Conservation (phyloP, 2,797 vertebrate genomes). For the Tokudaia muenninki region DNA sequence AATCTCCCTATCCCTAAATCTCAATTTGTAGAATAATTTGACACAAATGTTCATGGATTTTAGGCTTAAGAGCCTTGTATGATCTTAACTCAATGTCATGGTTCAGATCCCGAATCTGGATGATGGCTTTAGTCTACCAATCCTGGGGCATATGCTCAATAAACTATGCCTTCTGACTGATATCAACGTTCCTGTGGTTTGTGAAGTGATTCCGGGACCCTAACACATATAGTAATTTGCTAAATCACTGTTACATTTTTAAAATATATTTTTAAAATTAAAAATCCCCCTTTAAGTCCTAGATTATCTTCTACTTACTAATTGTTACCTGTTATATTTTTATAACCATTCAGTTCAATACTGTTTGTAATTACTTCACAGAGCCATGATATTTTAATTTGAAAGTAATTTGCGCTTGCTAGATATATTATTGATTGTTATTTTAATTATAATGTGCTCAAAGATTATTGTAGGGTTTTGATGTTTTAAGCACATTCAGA, state of each 20-base stretch:
- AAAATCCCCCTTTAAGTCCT: neutral
- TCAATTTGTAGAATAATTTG: neutral
- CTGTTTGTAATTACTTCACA: slow-evolving; percentile 27
- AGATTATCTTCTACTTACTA: neutral
- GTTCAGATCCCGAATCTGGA: neutral
- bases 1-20: neutral
- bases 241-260: neutral
- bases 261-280: neutral
- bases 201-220: neutral
- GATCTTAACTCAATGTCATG: neutral
- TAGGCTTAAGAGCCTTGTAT: neutral
- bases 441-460: slow-evolving; percentile 15
- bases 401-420: neutral
- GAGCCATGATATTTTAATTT: neutral
- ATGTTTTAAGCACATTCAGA: neutral
- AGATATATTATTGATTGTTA: slow-evolving; percentile 1
- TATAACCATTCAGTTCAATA: neutral
- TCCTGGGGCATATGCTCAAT: neutral
- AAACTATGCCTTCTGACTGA: neutral
- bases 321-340: neutral
- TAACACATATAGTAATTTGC: neutral
- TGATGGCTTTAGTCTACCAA: accelerated
- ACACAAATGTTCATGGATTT: neutral
- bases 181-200: neutral
- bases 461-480: neutral